Conservation (phyloP, 2,797 vertebrate genomes). For the Anguilla marmorata region DNA sequence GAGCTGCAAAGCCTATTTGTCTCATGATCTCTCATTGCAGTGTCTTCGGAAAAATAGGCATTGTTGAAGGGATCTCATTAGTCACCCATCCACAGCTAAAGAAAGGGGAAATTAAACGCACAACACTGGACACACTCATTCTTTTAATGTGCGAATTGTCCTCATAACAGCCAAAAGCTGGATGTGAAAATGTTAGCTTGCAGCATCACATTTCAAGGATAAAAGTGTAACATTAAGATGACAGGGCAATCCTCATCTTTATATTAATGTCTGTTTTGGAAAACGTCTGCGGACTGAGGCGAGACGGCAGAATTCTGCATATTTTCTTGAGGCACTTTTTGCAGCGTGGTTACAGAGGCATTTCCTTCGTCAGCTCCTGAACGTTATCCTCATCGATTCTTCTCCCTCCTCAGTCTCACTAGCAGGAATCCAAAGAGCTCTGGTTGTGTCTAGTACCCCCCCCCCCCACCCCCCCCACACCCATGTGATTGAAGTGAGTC, state of each 20-base stretch:
- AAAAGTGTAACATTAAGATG: background rate
- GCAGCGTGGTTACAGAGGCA: background rate
- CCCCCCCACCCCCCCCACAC: background rate
- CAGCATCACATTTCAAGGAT: background rate
- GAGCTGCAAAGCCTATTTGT: background rate
- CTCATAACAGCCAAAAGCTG: background rate
- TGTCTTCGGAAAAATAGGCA: background rate
- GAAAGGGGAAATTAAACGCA: background rate
- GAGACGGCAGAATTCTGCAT: background rate
- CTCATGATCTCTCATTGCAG: background rate
- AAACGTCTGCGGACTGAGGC: background rate
- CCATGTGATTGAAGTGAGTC: constrained; percentile 25
- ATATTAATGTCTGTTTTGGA: constrained; percentile 27
- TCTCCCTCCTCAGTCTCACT: constrained; percentile 26
- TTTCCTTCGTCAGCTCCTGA: background rate
- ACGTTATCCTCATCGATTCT: constrained; percentile 25
- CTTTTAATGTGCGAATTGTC: background rate
- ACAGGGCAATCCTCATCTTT: constrained; percentile 24
- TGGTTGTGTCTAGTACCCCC: background rate
- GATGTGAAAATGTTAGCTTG: background rate
- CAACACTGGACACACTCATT: background rate
- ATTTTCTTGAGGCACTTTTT: constrained; percentile 31
- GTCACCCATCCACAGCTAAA: background rate
- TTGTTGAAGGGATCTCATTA: background rate
- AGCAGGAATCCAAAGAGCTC: constrained; percentile 19